phyloP scores from a whole-genome alignment of 2,888 invertebrate species.

The Fragum whitleyi region DNA sequence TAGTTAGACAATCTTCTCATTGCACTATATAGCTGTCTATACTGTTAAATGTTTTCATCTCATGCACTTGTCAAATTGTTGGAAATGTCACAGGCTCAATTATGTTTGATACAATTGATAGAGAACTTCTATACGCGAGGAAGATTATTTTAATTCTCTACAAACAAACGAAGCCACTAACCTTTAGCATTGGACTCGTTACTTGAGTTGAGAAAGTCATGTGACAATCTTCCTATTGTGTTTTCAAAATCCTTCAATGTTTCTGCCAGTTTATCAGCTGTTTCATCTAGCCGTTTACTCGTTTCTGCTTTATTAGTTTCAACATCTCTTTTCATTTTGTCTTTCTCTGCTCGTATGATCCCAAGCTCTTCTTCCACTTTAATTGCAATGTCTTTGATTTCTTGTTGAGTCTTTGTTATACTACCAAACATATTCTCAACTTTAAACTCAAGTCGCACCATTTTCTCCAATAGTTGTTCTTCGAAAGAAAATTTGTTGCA shows the following conservation, averaged over 20 bases:
- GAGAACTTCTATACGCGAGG: too few species aligned
- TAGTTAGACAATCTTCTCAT: too few species aligned
- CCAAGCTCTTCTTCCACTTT: background rate
- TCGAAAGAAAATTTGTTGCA: constrained; percentile 4
- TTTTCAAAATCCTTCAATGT: background rate
- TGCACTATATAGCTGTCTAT: too few species aligned
- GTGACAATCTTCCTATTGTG: background rate
- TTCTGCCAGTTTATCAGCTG: background rate
- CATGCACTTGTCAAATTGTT: too few species aligned
- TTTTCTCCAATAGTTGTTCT: background rate
- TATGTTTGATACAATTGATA: too few species aligned
- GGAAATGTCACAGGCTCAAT: too few species aligned
- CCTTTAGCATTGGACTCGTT: background rate
- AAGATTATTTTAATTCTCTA: too few species aligned
- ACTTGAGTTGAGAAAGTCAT: background rate
- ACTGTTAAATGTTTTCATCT: too few species aligned
- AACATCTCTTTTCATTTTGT: background rate
- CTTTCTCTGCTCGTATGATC: background rate
- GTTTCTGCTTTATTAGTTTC: background rate
- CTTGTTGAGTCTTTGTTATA: background rate
- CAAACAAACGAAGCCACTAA: too few species aligned
- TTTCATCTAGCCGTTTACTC: background rate
- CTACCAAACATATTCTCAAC: background rate
- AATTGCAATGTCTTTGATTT: background rate
- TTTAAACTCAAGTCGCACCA: background rate